These are phyloP conservation scores for Propithecus coquereli DNA, from an alignment of 2,113 vertebrate species.

Conservation along the genomic window DNA sequence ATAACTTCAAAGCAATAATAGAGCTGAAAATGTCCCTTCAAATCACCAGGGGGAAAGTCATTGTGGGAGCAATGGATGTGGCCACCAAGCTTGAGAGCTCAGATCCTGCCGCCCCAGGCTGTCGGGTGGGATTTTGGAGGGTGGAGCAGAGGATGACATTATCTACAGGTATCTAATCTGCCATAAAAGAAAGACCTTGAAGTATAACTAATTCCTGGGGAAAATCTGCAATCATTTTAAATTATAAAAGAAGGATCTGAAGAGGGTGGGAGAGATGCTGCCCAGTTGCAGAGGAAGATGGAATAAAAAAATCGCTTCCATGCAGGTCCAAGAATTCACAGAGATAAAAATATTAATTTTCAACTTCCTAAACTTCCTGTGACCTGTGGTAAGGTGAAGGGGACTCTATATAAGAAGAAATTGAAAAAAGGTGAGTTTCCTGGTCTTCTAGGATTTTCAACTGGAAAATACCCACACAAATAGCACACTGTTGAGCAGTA, in stretches of 20 bases:
- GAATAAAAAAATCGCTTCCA: neutral
- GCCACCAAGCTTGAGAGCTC: neutral
- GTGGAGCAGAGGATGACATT: neutral
- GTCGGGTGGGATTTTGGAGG: neutral
- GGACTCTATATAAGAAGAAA: neutral
- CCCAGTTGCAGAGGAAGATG: neutral
- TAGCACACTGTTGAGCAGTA: neutral
- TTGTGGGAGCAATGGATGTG: no score
- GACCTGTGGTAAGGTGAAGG: neutral
- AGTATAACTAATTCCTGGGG: neutral
- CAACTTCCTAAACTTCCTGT: neutral
- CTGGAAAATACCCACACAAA: neutral
- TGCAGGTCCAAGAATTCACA: conserved; percentile 51
- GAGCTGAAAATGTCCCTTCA: neutral
- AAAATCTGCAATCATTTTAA: neutral
- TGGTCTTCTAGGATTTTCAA: neutral
- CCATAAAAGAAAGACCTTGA: neutral
- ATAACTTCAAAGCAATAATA: neutral
- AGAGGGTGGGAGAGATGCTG: neutral
- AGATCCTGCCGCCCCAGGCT: neutral
- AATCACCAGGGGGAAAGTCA: neutral
- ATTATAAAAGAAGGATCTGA: neutral
- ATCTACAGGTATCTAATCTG: neutral
- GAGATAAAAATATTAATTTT: neutral
- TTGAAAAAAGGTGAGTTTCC: conserved; percentile 25